Percentiles rank a stretch among this genome's conserved stretches.
Conservation (phyloP, 2,113 vertebrate genomes). For the Procavia capensis region DNA sequence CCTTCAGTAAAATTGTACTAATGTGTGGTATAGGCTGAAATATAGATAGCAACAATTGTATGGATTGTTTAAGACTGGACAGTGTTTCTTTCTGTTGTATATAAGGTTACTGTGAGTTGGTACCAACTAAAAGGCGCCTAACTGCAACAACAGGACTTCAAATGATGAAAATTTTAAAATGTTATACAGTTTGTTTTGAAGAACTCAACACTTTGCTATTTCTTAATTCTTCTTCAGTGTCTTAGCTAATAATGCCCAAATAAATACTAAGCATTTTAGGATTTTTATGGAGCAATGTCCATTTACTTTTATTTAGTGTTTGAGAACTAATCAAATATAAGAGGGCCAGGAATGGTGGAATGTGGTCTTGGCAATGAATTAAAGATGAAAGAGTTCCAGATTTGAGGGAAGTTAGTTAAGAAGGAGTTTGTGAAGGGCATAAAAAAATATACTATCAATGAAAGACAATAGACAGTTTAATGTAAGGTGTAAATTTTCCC, state of each 20-base stretch:
- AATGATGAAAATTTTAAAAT: conserved; percentile 21
- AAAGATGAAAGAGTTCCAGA: neutral
- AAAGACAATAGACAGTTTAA: neutral
- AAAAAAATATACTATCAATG: no score
- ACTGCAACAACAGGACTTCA: neutral
- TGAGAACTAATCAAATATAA: neutral
- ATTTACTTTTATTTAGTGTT: neutral
- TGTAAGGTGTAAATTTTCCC: neutral
- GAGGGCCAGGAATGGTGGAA: neutral
- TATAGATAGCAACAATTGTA: no score
- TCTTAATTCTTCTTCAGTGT: neutral
- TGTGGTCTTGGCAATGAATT: neutral
- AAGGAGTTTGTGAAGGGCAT: no score
- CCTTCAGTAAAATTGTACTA: no score
- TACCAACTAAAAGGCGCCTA: no score
- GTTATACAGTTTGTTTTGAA: neutral
- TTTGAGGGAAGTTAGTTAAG: neutral
- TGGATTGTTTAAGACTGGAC: no score
- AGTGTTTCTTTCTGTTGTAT: no score
- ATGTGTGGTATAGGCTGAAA: no score
- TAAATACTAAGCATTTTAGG: no score
- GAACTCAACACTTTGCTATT: neutral
- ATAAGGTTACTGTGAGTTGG: no score
- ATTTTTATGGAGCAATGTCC: neutral
- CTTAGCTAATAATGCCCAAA: neutral